Evolutionary conservation across 1,140 invertebrate species (phyloP).

Genomic region (Sesamia nonagrioides): DNA sequence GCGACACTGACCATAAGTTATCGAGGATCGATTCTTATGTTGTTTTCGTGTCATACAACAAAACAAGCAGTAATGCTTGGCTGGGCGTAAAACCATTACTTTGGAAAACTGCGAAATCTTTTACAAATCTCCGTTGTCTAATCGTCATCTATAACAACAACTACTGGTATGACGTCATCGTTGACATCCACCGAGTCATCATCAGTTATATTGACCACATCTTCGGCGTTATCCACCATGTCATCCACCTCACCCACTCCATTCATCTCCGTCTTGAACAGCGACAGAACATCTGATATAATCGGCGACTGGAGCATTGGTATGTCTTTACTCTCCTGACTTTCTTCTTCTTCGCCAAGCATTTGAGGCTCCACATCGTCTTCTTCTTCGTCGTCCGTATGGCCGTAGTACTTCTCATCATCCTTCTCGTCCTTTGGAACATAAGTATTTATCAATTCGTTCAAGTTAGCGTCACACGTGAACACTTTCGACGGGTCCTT

Average conservation of each 20-base stretch:
- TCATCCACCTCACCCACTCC: constrained; percentile 51
- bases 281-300: constrained; percentile 80
- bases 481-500: constrained; percentile 78
- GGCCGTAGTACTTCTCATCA: constrained; percentile 80
- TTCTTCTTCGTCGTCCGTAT: constrained; percentile 68
- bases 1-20: too few species aligned
- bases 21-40: too few species aligned
- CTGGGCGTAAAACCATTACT: background rate
- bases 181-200: constrained; percentile 71
- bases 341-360: constrained; percentile 38
- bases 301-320: constrained; percentile 73
- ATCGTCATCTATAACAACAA: constrained; percentile 73
- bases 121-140: background rate
- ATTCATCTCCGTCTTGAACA: constrained; percentile 64
- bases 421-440: constrained; percentile 78
- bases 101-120: background rate
- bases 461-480: constrained; percentile 72
- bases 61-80: too few species aligned
- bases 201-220: constrained; percentile 68
- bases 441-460: constrained; percentile 72
- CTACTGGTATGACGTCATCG: constrained; percentile 53
- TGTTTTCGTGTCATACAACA: too few species aligned
- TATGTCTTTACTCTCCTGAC: constrained; percentile 67
- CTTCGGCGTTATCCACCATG: constrained; percentile 58
- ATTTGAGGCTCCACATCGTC: constrained; percentile 56